These are phyloP conservation scores for Drosophila sturtevanti DNA, from an alignment of 1,140 invertebrate species.

Conservation along the genomic window DNA sequence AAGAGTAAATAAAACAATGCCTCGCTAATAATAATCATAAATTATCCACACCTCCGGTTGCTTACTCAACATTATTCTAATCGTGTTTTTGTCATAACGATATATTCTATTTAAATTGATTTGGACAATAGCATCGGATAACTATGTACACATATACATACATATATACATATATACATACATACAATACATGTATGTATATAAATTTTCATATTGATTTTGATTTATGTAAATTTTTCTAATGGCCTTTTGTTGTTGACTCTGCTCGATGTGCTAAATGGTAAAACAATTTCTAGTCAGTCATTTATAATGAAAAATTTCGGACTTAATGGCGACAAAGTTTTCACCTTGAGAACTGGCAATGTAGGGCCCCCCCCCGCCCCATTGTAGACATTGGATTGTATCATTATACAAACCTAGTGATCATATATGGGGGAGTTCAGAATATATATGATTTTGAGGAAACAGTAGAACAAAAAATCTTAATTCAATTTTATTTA, in stretches of 20 bases:
- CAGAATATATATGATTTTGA: too few relatives aligned
- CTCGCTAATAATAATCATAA: constrained; percentile 73
- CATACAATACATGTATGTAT: constrained; percentile 3
- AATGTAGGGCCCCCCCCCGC: too few relatives aligned
- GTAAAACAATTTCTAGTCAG: constrained; percentile 45
- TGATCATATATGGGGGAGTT: too few relatives aligned
- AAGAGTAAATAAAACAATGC: constrained; percentile 44
- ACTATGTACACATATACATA: too few relatives aligned
- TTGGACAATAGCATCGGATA: not conserved
- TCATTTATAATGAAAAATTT: too few relatives aligned
- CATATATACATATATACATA: constrained; percentile 23
- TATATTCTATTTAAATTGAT: constrained; percentile 52
- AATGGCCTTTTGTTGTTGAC: constrained; percentile 75
- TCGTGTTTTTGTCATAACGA: constrained; percentile 53
- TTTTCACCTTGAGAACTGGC: not conserved
- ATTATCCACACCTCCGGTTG: constrained; percentile 68
- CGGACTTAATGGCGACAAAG: not conserved
- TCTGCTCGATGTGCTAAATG: constrained; percentile 66
- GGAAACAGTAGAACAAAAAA: too few relatives aligned
- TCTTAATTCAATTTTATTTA: too few relatives aligned
- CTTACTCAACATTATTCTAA: constrained; percentile 37
- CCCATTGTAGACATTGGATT: too few relatives aligned
- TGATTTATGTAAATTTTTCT: constrained; percentile 75
- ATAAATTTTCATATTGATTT: constrained; percentile 33
- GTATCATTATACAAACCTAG: too few relatives aligned